Evolutionary conservation across 2,797 vertebrate species (phyloP).

Genomic region (Helostoma temminkii): DNA sequence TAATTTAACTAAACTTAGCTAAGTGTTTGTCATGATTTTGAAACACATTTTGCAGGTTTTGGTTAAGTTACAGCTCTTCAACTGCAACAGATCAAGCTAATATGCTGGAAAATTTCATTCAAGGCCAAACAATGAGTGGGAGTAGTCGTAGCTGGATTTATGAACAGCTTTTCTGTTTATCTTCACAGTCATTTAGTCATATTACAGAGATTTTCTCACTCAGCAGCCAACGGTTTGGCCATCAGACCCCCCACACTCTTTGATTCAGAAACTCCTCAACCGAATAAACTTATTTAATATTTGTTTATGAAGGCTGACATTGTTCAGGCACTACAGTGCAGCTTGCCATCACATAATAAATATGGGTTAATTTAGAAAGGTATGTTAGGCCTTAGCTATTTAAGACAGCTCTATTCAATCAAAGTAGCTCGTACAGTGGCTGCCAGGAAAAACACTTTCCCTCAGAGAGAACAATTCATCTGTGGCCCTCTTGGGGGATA

Average conservation of each 20-base stretch:
- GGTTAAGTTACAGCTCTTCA: neutral
- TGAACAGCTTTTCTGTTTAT: conserved; percentile 59
- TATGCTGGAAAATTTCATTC: conserved; percentile 47
- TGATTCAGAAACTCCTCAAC: conserved; percentile 57
- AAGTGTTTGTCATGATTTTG: neutral
- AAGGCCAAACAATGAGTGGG: conserved; percentile 52
- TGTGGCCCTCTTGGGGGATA: conserved; percentile 54
- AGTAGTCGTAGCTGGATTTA: conserved; percentile 48
- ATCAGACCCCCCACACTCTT: conserved; percentile 55
- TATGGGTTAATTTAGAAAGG: conserved; percentile 61
- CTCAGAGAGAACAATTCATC: conserved; percentile 74
- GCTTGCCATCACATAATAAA: conserved; percentile 56
- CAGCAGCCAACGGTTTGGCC: conserved; percentile 36
- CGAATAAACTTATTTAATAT: conserved; percentile 48
- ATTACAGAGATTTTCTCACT: conserved; percentile 36
- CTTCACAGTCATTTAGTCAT: conserved; percentile 57
- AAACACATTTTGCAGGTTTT: conserved; percentile 9
- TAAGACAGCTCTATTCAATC: conserved; percentile 53
- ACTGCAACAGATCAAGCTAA: conserved; percentile 25
- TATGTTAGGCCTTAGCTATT: conserved; percentile 47
- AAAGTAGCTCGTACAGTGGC: conserved; percentile 27
- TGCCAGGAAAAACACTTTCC: conserved; percentile 80
- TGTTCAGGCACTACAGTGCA: conserved; percentile 47
- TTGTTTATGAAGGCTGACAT: conserved; percentile 62
- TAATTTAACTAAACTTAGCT: neutral